Conservation (phyloP, 1,140 invertebrate genomes). For the Augochlora pura region DNA sequence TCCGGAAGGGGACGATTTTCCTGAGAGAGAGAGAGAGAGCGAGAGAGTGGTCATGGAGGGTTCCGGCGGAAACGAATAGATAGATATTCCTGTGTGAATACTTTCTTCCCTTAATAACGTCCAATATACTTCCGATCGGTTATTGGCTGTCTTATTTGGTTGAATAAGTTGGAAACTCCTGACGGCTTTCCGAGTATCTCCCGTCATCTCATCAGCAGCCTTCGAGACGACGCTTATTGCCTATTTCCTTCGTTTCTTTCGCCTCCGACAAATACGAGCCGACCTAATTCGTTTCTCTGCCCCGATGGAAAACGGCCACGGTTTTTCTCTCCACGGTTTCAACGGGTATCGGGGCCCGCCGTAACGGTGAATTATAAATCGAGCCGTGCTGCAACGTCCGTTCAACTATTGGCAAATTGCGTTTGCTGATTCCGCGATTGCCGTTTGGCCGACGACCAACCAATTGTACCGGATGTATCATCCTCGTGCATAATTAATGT, state of each 20-base stretch:
- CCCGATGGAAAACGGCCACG: background rate
- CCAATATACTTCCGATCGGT: constrained; percentile 3
- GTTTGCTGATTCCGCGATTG: constrained; percentile 34
- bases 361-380: background rate
- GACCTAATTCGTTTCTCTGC: background rate
- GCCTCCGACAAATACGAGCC: no score
- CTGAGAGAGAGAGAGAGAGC: no score
- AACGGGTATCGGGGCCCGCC: background rate
- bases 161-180: constrained; percentile 8
- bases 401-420: constrained; percentile 40
- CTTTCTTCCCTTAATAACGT: background rate
- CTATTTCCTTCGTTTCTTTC: background rate
- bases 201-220: background rate
- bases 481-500: constrained; percentile 33
- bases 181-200: background rate
- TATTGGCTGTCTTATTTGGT: constrained; percentile 3
- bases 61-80: background rate
- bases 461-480: constrained; percentile 31
- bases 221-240: constrained; percentile 7
- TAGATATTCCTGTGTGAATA: constrained; percentile 8
- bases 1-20: background rate
- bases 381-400: constrained; percentile 1
- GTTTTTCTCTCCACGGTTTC: background rate
- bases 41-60: background rate
- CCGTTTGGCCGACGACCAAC: constrained; percentile 26